Percentiles rank a stretch among this genome's conserved stretches.
phyloP scores from a whole-genome alignment of 2,797 vertebrate species.

The Xiphorhynchus erythropygius region DNA sequence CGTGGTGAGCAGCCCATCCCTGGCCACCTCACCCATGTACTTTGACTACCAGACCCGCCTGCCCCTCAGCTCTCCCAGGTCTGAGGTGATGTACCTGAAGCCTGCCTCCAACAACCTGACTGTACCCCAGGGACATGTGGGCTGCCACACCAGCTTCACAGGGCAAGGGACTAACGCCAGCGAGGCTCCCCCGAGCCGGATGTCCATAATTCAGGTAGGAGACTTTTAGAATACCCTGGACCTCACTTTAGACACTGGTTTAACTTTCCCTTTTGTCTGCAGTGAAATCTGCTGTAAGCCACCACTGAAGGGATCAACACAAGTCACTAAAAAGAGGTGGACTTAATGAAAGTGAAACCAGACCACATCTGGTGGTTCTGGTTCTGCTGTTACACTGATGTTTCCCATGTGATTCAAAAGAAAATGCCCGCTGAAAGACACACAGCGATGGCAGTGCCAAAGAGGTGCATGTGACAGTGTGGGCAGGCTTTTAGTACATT shows the following conservation, averaged over 20 bases:
- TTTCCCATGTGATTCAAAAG: neutral
- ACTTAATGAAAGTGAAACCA: neutral
- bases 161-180: constrained; percentile 94
- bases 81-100: constrained; percentile 99
- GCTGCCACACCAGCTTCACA: constrained; percentile 99
- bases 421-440: neutral
- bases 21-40: constrained; percentile 99
- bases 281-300: constrained; percentile 53
- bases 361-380: neutral
- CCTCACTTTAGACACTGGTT: constrained; percentile 52
- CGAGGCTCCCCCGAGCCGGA: constrained; percentile 96
- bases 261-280: constrained; percentile 55
- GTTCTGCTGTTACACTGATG: neutral
- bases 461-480: neutral
- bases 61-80: constrained; percentile 98
- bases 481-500: neutral
- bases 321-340: neutral
- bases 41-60: constrained; percentile 99
- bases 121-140: constrained; percentile 95
- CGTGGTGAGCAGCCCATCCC: constrained; percentile 98
- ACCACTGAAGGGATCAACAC: neutral
- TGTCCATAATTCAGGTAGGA: constrained; percentile 99
- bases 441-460: neutral
- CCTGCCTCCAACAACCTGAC: constrained; percentile 98
- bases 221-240: constrained; percentile 75